A percentile compares a stretch with the other conserved stretches of the same genome.
Evolutionary conservation across 2,797 vertebrate species (phyloP).

Genomic region (Eulemur coronatus): DNA sequence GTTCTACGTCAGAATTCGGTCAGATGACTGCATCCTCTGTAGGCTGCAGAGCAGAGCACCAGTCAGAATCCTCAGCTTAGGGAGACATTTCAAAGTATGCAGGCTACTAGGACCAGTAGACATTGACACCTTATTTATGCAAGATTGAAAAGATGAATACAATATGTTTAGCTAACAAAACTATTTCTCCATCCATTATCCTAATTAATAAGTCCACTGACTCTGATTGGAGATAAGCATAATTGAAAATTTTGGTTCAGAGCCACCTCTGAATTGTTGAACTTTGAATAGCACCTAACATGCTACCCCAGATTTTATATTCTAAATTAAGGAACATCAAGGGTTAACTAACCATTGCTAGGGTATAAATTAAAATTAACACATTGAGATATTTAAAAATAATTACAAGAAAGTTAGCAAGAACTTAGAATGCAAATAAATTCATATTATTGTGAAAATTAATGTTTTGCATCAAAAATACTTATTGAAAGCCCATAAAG

Average conservation of each 20-base stretch:
- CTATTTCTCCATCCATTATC: not conserved
- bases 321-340: not conserved
- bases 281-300: not conserved
- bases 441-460: slow-evolving; percentile 10
- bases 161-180: not conserved
- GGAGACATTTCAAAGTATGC: not conserved
- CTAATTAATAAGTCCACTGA: not conserved
- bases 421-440: slow-evolving; percentile 28
- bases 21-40: not conserved
- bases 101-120: not conserved
- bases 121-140: not conserved
- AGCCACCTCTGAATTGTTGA: not conserved
- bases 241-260: not conserved
- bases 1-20: not conserved
- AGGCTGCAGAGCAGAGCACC: not conserved
- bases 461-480: slow-evolving; percentile 2
- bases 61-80: not conserved
- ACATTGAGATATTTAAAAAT: slow-evolving; percentile 22
- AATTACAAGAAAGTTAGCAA: not conserved
- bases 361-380: not conserved
- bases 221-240: not conserved
- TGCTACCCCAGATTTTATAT: not conserved
- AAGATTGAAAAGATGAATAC: not conserved
- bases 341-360: not conserved
- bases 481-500: not conserved